Percentiles rank a stretch among this genome's conserved stretches.
Evolutionary conservation across 1,140 invertebrate genomes (phyloP).

Genomic region (Sesamia nonagrioides): DNA sequence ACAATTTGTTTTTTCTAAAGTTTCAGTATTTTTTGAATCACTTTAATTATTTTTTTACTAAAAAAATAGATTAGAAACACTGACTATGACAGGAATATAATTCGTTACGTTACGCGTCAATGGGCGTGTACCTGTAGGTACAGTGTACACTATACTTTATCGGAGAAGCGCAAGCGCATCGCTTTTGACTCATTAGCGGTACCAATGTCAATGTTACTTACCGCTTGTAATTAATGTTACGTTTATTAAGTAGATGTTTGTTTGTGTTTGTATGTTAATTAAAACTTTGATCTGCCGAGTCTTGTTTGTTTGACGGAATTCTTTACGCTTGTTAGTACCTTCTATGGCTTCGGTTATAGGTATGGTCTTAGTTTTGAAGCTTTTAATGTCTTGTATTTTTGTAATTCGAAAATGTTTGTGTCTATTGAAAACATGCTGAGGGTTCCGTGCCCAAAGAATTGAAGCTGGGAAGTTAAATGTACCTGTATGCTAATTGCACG

Average conservation of each 20-base stretch:
- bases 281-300: conserved; percentile 22
- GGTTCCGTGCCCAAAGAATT: too few species aligned
- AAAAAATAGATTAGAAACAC: too few species aligned
- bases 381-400: neutral
- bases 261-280: conserved; percentile 43
- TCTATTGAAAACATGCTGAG: too few species aligned
- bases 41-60: too few species aligned
- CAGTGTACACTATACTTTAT: conserved; percentile 21
- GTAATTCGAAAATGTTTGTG: too few species aligned
- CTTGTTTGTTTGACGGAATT: conserved; percentile 33
- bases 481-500: too few species aligned
- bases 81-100: too few species aligned
- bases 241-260: conserved; percentile 32
- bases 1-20: too few species aligned
- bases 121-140: too few species aligned
- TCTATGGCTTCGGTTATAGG: neutral
- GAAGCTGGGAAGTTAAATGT: too few species aligned
- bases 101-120: neutral
- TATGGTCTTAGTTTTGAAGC: neutral
- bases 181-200: conserved; percentile 57
- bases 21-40: too few species aligned
- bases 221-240: conserved; percentile 43
- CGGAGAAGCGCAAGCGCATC: neutral
- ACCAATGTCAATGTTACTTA: conserved; percentile 61
- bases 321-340: neutral